phyloP scores from a whole-genome alignment of 2,888 invertebrate species.

The Ichneumoninae sp. region DNA sequence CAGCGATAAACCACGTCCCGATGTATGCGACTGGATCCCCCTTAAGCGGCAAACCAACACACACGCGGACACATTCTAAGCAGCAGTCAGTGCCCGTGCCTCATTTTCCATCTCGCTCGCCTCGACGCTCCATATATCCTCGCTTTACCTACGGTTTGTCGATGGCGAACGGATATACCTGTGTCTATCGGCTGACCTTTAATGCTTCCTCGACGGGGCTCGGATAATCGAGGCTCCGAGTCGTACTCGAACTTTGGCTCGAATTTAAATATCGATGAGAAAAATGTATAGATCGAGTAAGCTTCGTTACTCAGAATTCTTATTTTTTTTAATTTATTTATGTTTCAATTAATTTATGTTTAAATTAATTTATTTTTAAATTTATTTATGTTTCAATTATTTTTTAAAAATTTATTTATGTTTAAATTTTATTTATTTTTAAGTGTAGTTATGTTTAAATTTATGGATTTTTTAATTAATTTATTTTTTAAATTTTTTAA shows the following conservation, averaged over 20 bases:
- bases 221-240: not conserved
- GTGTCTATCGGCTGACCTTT: conserved; percentile 8
- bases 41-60: not conserved
- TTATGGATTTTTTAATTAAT: too few species aligned
- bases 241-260: not conserved
- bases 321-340: too few species aligned
- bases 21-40: not conserved
- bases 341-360: too few species aligned
- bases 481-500: too few species aligned
- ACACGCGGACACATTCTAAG: not conserved
- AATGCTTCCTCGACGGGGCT: not conserved
- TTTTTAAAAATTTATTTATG: too few species aligned
- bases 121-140: conserved; percentile 16
- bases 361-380: too few species aligned
- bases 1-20: not conserved
- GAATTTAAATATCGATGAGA: not conserved
- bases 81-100: not conserved
- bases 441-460: too few species aligned
- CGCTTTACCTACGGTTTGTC: not conserved
- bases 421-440: too few species aligned
- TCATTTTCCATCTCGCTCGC: conserved; percentile 10
- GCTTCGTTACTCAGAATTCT: too few species aligned
- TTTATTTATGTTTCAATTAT: too few species aligned
- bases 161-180: not conserved
- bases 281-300: not conserved